Evolutionary conservation across 2,113 vertebrate species (phyloP).

Genomic region (Misgurnus anguillicaudatus): DNA sequence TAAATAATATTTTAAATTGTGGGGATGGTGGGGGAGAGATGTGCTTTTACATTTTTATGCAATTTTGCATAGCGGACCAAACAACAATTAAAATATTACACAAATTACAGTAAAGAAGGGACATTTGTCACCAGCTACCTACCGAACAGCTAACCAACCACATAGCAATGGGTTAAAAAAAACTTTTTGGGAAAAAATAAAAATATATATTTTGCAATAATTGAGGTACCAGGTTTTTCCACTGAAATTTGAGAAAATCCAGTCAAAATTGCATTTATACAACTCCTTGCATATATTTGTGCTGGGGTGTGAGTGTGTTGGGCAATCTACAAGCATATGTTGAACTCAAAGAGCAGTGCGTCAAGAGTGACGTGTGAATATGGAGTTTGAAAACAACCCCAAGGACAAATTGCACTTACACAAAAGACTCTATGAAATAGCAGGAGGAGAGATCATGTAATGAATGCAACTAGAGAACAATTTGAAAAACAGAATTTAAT

Average conservation of each 20-base stretch:
- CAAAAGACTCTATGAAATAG: slow-evolving; percentile 13
- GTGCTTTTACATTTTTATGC: too few relatives aligned
- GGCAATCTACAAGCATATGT: slow-evolving; percentile 3
- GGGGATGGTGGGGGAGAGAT: too few relatives aligned
- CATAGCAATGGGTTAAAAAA: neutral
- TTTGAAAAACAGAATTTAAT: slow-evolving; percentile 17
- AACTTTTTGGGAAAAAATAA: too few relatives aligned
- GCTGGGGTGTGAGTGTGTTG: neutral
- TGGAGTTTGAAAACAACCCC: slow-evolving; percentile 22
- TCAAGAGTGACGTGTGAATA: neutral
- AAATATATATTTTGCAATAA: too few relatives aligned
- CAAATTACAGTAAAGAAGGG: too few relatives aligned
- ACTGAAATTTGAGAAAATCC: neutral
- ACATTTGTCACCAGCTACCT: too few relatives aligned
- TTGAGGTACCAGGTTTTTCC: neutral
- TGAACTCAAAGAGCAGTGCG: neutral
- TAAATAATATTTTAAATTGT: too few relatives aligned
- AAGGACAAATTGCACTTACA: slow-evolving; percentile 31
- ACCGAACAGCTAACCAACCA: neutral
- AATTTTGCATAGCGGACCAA: too few relatives aligned
- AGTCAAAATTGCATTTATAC: neutral
- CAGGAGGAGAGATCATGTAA: slow-evolving; percentile 3
- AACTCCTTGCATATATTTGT: slow-evolving; percentile 1
- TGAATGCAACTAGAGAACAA: neutral
- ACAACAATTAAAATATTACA: too few relatives aligned